These are phyloP conservation scores for Polyergus mexicanus DNA, from an alignment of 1,140 invertebrate species.

Conservation along the genomic window DNA sequence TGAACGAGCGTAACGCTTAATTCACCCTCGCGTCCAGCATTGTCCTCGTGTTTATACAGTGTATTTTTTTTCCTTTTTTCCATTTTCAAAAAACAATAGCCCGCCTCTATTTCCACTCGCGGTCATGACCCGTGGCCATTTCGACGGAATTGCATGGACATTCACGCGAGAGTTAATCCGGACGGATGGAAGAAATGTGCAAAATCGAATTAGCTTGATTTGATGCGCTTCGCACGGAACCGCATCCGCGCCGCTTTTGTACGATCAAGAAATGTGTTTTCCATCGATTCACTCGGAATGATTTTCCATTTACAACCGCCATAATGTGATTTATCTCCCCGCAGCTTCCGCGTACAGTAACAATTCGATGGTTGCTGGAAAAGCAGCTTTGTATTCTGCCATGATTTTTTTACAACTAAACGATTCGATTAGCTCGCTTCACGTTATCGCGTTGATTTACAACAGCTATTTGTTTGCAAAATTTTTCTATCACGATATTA, in stretches of 20 bases:
- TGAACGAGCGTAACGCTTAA: slow-evolving; percentile 12
- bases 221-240: slow-evolving; percentile 23
- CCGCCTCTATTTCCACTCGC: background rate
- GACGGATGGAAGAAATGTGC: slow-evolving; percentile 2
- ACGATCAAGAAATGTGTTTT: slow-evolving; percentile 23
- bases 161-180: background rate
- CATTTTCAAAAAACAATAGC: background rate
- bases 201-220: slow-evolving; percentile 31
- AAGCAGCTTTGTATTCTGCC: background rate
- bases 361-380: background rate
- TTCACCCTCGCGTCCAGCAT: slow-evolving; percentile 11
- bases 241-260: background rate
- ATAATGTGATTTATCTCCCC: slow-evolving; percentile 52
- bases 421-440: slow-evolving; percentile 7
- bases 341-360: slow-evolving; percentile 21
- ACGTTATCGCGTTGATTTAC: background rate
- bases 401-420: slow-evolving; percentile 21
- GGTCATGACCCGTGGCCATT: slow-evolving; percentile 3
- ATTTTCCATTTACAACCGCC: slow-evolving; percentile 34
- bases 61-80: background rate
- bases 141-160: background rate
- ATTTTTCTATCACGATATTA: background rate
- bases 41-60: slow-evolving; percentile 16
- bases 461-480: background rate
- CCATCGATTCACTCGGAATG: slow-evolving; percentile 28